Evolutionary conservation across 1,140 invertebrate species (phyloP), one percentile per base, ranked within the genome.

Genomic region (Mesaphorura yosii): DNA sequence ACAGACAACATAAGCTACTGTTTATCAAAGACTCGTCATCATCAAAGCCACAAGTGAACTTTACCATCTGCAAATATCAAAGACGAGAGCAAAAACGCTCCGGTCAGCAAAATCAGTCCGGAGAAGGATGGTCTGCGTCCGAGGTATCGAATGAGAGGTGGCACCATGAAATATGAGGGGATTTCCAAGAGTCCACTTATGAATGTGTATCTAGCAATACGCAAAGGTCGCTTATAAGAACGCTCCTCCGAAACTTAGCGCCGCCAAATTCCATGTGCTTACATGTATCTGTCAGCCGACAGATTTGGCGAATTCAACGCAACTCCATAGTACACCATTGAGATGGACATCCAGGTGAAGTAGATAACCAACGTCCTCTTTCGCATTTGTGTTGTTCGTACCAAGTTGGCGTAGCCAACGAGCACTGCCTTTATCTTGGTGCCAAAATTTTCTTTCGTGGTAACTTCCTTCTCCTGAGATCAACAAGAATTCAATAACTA

Each of bases 261-360:
- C n/a, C n/a, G n/a, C n/a, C n/a, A n/a, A n/a, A n/a, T n/a, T n/a
- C n/a, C n/a, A n/a, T n/a, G 19, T 20, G 39, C 47, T 44, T 53
- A 63, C 56, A 63, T 7, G 29, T 59, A 60, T 53, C 49, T 38
- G 48, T 63, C 59, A 10, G 58, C 42, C 4, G 56, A 53, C 15
- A 63, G 45, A 40, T 63, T 63, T 0, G 64, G 64, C 26, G 63
- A 40, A 51, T 64, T 63, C 6, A 65, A 47, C 19, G 63, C 60
- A 17, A 65, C 38, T 25, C 64, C 64, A 34, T 65, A 65, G 39
- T 65, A 65, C 12, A 59, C 51, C 53, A 63, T 52, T 0, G 57
- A 57, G n/a, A 61, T 60, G 6, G 53, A 56, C 39, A 57, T 53
- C 62, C 62, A 64, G 38, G 44, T 34, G n/a, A 58, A 44, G 26